Percentiles rank a stretch among this genome's conserved stretches.
These are phyloP conservation scores for Sorex araneus DNA, from an alignment of 2,113 vertebrate genomes.

Conservation along the genomic window DNA sequence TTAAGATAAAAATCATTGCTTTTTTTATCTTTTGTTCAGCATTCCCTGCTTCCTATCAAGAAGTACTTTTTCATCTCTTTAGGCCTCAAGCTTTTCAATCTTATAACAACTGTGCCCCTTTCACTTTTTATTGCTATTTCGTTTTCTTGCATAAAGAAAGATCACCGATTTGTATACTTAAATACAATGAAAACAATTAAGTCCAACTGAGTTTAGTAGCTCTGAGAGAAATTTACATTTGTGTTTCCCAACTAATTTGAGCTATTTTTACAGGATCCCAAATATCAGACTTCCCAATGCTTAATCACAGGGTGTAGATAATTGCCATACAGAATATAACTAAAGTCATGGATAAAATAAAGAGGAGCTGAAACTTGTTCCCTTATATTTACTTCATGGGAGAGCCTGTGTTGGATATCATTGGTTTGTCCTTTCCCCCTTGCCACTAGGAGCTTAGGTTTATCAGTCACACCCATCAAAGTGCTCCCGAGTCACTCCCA, in stretches of 20 bases:
- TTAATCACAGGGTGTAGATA: background rate
- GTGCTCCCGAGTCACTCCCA: no score
- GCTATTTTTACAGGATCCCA: background rate
- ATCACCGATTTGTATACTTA: constrained; percentile 28
- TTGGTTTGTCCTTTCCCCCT: no score
- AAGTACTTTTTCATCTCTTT: constrained; percentile 34
- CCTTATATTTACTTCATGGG: background rate
- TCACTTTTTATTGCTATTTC: constrained; percentile 17
- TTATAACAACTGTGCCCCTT: background rate
- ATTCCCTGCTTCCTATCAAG: background rate
- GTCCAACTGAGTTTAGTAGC: constrained; percentile 7
- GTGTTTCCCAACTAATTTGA: constrained; percentile 26
- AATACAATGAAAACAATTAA: constrained; percentile 35
- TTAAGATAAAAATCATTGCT: constrained; percentile 64
- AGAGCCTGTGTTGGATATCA: no score
- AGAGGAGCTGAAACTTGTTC: constrained; percentile 16
- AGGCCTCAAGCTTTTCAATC: constrained; percentile 9
- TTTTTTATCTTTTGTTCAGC: background rate
- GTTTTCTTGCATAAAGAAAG: constrained; percentile 41
- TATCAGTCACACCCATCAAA: no score
- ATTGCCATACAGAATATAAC: background rate
- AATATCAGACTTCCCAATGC: background rate
- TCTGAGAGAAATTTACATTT: constrained; percentile 39
- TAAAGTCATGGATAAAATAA: constrained; percentile 35
- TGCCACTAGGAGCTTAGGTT: no score